Conservation (phyloP, 2,797 vertebrate species). For the Cuculus canorus region DNA sequence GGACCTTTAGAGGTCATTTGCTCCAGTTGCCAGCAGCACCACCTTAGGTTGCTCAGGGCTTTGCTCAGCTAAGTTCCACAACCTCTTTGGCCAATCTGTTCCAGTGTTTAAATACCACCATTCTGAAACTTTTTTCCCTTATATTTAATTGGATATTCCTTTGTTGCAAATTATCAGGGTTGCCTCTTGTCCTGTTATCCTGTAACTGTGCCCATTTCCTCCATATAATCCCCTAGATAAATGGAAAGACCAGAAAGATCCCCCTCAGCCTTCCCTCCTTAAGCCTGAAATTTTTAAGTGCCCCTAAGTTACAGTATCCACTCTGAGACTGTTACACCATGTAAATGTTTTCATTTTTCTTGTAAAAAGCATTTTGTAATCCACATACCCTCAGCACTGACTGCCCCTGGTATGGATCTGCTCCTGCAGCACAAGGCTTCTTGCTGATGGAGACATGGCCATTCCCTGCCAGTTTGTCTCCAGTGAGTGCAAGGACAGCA, state of each 20-base stretch:
- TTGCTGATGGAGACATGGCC: neutral
- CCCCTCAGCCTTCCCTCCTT: neutral
- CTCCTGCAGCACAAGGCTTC: neutral
- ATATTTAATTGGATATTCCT: neutral
- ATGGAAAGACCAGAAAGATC: neutral
- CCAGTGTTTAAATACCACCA: neutral
- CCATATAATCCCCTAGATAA: neutral
- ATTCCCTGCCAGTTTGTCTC: neutral
- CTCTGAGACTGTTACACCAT: neutral
- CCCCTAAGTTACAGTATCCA: neutral
- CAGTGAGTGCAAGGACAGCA: neutral
- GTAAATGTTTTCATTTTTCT: neutral
- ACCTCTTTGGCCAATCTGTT: neutral
- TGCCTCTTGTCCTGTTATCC: neutral
- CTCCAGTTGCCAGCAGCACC: neutral
- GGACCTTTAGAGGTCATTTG: neutral
- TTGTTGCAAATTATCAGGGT: neutral
- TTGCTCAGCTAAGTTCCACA: neutral
- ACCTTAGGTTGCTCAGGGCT: neutral
- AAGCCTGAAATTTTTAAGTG: neutral
- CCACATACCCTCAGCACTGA: rapidly evolving
- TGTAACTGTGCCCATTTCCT: neutral
- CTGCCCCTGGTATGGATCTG: neutral
- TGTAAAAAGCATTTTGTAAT: neutral
- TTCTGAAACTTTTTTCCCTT: neutral